A percentile compares a stretch with the other conserved stretches of the same genome.
Conservation (phyloP, 2,888 invertebrate genomes). For the Odontomyia ornata region DNA sequence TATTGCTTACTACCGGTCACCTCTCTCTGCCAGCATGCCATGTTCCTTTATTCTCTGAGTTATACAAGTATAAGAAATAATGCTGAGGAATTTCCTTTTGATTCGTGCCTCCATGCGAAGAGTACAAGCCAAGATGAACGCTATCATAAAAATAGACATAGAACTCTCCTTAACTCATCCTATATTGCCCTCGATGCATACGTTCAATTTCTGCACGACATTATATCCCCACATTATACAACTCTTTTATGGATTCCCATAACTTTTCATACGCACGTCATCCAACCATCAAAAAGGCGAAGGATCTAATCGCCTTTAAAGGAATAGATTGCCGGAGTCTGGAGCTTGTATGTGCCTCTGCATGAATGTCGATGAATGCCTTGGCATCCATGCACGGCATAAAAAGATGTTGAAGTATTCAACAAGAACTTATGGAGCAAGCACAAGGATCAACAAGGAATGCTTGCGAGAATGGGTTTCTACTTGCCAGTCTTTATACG, state of each 20-base stretch:
- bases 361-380: neutral
- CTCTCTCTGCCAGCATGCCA: neutral
- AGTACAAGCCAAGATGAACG: neutral
- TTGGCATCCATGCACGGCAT: neutral
- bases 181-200: neutral
- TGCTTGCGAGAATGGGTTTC: neutral
- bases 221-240: neutral
- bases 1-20: conserved; percentile 20
- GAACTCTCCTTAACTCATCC: neutral
- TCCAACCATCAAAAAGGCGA: conserved; percentile 21
- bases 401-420: neutral
- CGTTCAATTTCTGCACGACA: conserved; percentile 27
- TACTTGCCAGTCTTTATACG: neutral
- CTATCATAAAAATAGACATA: neutral
- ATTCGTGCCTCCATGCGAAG: neutral
- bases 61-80: neutral
- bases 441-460: conserved; percentile 1
- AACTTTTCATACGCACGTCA: conserved; percentile 42
- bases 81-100: neutral
- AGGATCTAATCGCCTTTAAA: conserved; percentile 26
- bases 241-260: conserved; percentile 44
- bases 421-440: neutral
- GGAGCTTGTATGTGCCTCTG: neutral
- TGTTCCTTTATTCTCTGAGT: neutral
- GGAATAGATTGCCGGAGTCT: neutral